Percentiles rank a stretch among this genome's conserved stretches.
Conservation (phyloP, 2,797 vertebrate species). For the Mycteria americana region DNA sequence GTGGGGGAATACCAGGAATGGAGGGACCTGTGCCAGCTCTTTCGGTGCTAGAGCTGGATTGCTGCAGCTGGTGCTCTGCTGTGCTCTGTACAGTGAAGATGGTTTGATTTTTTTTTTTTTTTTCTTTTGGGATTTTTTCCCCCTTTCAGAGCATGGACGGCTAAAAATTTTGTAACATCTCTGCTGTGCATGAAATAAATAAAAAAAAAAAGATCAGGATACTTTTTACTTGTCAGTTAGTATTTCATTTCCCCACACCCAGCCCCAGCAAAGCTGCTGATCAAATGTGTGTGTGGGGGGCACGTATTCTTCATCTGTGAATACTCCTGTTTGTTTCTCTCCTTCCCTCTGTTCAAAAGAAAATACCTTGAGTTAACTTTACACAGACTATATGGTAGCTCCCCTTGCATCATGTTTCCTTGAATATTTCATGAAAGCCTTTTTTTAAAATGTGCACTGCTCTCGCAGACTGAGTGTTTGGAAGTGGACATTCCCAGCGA, state of each 20-base stretch:
- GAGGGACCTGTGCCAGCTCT: not conserved
- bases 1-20: not conserved
- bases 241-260: not conserved
- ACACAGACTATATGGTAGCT: not conserved
- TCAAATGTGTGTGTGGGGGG: not conserved
- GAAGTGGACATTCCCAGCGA: not conserved
- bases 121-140: accelerated
- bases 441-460: not conserved
- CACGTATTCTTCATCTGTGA: not conserved
- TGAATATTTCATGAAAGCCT: constrained; percentile 70
- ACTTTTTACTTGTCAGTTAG: not conserved
- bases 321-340: constrained; percentile 9
- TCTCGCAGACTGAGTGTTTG: not conserved
- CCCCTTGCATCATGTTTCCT: constrained; percentile 35
- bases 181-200: not conserved
- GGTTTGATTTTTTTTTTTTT: not conserved
- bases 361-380: constrained; percentile 64
- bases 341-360: not conserved
- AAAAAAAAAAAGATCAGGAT: not conserved
- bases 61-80: not conserved
- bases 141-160: not conserved
- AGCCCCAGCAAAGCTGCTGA: not conserved
- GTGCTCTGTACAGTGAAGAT: not conserved
- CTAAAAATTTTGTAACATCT: not conserved
- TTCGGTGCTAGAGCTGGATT: not conserved